Base-by-base conservation (phyloP, 1,140 invertebrate genomes). In the Andricus grossulariae region DNA sequence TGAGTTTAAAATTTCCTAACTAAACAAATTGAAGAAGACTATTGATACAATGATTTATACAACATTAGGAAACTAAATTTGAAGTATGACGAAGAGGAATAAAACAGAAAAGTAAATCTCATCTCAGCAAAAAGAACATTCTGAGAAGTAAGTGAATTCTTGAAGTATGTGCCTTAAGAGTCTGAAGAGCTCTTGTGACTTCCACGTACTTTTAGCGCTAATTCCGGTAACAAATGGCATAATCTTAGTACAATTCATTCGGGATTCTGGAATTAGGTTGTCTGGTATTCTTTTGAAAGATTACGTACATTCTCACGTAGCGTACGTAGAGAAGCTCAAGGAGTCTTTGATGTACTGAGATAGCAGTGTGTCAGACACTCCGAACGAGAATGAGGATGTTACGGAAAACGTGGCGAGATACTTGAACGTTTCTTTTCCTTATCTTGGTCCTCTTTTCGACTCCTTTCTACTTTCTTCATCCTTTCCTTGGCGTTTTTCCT, bases 391-490 rank as follows among this genome's bases (percentile, higher is more conserved):
- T 25, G 52, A 78, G 39, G 60, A 66, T 39, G 60, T 66, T 66
- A 66, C 15, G 50, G 25, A 72, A 54, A 32, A 45, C 66, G 18
- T 50, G 32, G 13, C 18, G 52, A 13, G 12, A n/a, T 50, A 39
- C 52, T n/a, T n/a, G 45, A 51, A 21, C 25, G 57, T 45, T 66
- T 16, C 25, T 45, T 39, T 39, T 25, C 21, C 21, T 5, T 77
- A 50, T 50, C 45, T 49, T 21, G 16, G 10, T n/a, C 45, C 45
- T 72, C 60, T 75, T 75, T 72, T 80, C 84, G 80, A 80, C 80
- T 72, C 77, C 82, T 86, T 84, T 86, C 72, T 78, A 52, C 51
- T 57, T 50, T 55, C 19, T 8, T 15, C 74, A 55, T 21, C 72
- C 70, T 60, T 50, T 78, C 74, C 19, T 76, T 45, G 0, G 4